phyloP scores from a whole-genome alignment of 2,797 vertebrate genomes.

The Chelonia mydas region DNA sequence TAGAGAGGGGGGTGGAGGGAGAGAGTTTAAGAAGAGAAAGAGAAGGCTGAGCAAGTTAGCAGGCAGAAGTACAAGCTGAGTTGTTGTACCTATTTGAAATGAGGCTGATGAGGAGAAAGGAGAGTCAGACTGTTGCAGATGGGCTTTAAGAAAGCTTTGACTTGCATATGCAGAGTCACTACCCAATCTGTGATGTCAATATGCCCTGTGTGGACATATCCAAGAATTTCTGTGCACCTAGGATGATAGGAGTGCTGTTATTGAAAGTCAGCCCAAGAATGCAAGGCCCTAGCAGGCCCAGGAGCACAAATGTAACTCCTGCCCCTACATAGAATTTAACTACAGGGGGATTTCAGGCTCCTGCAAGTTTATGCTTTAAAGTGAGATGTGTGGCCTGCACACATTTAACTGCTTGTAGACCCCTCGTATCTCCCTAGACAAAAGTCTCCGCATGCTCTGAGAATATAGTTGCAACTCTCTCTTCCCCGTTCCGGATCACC shows the following conservation, averaged over 20 bases:
- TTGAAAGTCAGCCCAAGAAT: background rate
- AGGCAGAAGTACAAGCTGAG: rapidly evolving
- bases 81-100: background rate
- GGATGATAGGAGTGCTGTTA: background rate
- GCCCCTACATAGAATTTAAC: background rate
- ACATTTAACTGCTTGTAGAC: background rate
- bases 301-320: background rate
- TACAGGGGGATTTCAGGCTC: background rate
- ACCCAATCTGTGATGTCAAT: rapidly evolving
- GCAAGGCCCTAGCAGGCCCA: rapidly evolving
- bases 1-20: background rate
- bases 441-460: background rate
- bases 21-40: background rate
- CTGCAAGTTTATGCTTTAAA: background rate
- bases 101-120: background rate
- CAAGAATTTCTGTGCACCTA: background rate
- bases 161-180: rapidly evolving
- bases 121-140: background rate
- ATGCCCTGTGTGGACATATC: background rate
- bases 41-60: background rate
- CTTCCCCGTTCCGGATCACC: background rate
- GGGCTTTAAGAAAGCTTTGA: rapidly evolving
- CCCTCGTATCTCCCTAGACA: background rate
- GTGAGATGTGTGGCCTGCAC: background rate
- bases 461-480: background rate